Evolutionary conservation across 1,140 invertebrate genomes (phyloP), one percentile per base, ranked within the genome.

Genomic region (Hylaeus anthracinus): DNA sequence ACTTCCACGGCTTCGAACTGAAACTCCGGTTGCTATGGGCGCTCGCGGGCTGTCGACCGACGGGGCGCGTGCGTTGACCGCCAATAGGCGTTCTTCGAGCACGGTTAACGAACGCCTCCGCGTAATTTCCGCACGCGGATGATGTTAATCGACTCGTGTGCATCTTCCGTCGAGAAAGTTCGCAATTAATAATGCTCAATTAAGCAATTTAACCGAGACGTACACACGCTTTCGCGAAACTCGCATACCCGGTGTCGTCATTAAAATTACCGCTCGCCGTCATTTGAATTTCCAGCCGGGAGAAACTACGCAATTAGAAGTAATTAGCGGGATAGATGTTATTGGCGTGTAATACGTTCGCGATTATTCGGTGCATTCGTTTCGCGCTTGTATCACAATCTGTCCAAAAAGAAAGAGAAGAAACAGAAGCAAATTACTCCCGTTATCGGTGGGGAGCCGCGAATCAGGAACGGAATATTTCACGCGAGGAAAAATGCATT

Each of bases 21-120:
- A 15, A 51, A 45, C 45, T 51, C 53, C 26, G 65, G 65, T 67
- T 67, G 65, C 65, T 67, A 67, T 67, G 65, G 65, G 65, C 65
- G 8, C 9, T n/a, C 8, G 15, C 65, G 65, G 6, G 37, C 45
- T n/a, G 48, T 67, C 65, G 45, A 67, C 53, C n/a, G 65, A 15
- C 9, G 45, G 15, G 15, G 14, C 43, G 64, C 45, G 64, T 48
- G 65, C 45, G 65, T 9, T 12, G 65, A 51, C 51, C 65, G 65
- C 65, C 45, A 10, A 48, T 67, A 37, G 65, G 48, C 65, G 65
- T 67, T 45, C 45, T 9, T 3, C n/a, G 43, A 45, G 5, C 45
- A 51, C 65, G 65, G 45, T 37, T 12, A 51, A 51, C 26, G 26
- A 67, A 51, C 45, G 65, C 15, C n/a, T 51, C 43, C n/a, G 53